Conservation (phyloP, 2,888 invertebrate genomes). For the Hedya salicella region DNA sequence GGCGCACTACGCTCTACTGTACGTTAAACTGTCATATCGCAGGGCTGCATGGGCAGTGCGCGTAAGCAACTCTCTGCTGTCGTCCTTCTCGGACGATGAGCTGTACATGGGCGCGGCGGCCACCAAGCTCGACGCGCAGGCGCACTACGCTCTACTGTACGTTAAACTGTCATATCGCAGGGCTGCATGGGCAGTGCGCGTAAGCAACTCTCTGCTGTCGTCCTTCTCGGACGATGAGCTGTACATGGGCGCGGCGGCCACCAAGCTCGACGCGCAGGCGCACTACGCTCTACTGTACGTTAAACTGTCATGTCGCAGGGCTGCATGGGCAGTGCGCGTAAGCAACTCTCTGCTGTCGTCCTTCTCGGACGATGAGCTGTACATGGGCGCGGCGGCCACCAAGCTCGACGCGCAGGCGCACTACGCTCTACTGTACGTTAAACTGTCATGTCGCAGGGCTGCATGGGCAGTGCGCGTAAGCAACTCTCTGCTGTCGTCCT, state of each 20-base stretch:
- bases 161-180: no score
- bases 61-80: slow-evolving; percentile 92
- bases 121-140: slow-evolving; percentile 72
- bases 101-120: slow-evolving; percentile 86
- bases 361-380: slow-evolving; percentile 87
- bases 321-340: no score
- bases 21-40: no score
- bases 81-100: slow-evolving; percentile 92
- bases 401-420: slow-evolving; percentile 76
- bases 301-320: no score
- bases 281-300: slow-evolving; percentile 76
- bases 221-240: slow-evolving; percentile 86
- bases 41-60: slow-evolving; percentile 96
- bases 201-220: no score
- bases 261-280: slow-evolving; percentile 74
- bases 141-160: slow-evolving; percentile 76
- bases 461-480: background rate
- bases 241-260: slow-evolving; percentile 84
- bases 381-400: slow-evolving; percentile 82
- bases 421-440: slow-evolving; percentile 74
- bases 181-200: no score
- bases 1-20: slow-evolving; percentile 76
- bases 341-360: no score
- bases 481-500: background rate
- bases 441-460: no score